phyloP scores from a whole-genome alignment of 2,113 vertebrate species.

The Mustela lutreola region DNA sequence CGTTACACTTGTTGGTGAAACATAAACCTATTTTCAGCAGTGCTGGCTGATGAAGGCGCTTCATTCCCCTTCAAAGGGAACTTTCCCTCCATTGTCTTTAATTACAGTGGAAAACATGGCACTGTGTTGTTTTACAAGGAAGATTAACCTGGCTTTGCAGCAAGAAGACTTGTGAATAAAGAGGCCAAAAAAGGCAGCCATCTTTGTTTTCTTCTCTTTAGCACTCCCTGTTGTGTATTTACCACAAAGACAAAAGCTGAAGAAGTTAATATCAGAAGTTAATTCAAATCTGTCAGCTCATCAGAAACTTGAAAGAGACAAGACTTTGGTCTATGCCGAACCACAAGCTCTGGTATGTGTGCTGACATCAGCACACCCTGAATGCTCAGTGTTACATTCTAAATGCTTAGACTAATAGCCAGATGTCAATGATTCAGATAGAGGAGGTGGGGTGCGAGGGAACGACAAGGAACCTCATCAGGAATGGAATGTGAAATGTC shows the following conservation, averaged over 20 bases:
- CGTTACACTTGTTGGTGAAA: conserved; percentile 74
- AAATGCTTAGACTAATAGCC: conserved; percentile 79
- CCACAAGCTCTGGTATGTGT: not conserved
- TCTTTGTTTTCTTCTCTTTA: conserved; percentile 63
- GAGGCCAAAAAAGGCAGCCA: not conserved
- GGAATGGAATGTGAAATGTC: conserved; percentile 84
- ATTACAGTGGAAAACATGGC: conserved; percentile 73
- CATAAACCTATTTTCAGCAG: conserved; percentile 80
- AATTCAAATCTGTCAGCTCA: conserved; percentile 68
- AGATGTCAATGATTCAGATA: conserved; percentile 81
- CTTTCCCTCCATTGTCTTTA: conserved; percentile 80
- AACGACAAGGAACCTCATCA: conserved; percentile 77
- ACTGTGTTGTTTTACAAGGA: conserved; percentile 38
- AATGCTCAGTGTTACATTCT: conserved; percentile 67
- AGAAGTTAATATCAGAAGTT: conserved; percentile 55
- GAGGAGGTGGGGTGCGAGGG: not conserved
- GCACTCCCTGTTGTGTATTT: not conserved
- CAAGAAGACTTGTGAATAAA: not conserved
- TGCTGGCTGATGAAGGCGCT: conserved; percentile 64
- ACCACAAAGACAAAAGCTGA: conserved; percentile 43
- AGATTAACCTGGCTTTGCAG: conserved; percentile 34
- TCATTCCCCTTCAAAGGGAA: conserved; percentile 76
- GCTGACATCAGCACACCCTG: conserved; percentile 80
- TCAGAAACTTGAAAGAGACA: conserved; percentile 69
- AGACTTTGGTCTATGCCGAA: not conserved